These are phyloP conservation scores for Apis mellifera DNA, from an alignment of 1,140 invertebrate species.

Conservation along the genomic window DNA sequence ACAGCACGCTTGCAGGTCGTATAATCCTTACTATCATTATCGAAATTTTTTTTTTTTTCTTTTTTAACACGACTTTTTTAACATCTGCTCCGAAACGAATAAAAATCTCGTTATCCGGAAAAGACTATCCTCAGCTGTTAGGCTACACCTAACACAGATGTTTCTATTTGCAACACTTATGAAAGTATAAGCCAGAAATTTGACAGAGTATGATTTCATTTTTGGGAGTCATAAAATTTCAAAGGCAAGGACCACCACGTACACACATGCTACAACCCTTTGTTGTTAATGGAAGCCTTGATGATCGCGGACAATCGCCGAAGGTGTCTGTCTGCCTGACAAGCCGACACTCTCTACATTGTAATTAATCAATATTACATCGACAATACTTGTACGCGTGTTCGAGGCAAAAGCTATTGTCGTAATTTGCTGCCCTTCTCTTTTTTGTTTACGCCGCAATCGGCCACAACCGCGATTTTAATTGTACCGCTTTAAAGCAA, in stretches of 20 bases:
- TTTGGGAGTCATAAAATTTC: not conserved
- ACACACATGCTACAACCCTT: conserved; percentile 21
- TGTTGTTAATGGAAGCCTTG: conserved; percentile 66
- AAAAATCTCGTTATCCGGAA: conserved; percentile 23
- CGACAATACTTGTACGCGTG: conserved; percentile 65
- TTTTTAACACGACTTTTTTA: not conserved
- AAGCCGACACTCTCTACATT: conserved; percentile 40
- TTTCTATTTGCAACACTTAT: not conserved
- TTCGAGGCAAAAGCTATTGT: conserved; percentile 67
- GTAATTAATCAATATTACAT: conserved; percentile 78
- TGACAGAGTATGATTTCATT: not conserved
- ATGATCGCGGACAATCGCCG: conserved; percentile 58
- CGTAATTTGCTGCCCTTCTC: conserved; percentile 69
- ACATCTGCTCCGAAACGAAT: conserved; percentile 22
- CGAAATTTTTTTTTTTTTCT: not conserved
- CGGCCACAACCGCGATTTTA: conserved; percentile 70
- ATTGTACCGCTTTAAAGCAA: conserved; percentile 67
- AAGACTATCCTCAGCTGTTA: conserved; percentile 20
- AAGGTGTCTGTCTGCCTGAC: conserved; percentile 43
- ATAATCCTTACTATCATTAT: conserved; percentile 20
- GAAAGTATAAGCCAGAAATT: not conserved
- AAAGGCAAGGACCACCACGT: conserved; percentile 13
- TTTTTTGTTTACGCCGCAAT: conserved; percentile 59
- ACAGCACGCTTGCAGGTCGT: conserved; percentile 2
- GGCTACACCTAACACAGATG: not conserved